Conservation (phyloP, 2,888 invertebrate genomes). For the Crocallis elinguaria region DNA sequence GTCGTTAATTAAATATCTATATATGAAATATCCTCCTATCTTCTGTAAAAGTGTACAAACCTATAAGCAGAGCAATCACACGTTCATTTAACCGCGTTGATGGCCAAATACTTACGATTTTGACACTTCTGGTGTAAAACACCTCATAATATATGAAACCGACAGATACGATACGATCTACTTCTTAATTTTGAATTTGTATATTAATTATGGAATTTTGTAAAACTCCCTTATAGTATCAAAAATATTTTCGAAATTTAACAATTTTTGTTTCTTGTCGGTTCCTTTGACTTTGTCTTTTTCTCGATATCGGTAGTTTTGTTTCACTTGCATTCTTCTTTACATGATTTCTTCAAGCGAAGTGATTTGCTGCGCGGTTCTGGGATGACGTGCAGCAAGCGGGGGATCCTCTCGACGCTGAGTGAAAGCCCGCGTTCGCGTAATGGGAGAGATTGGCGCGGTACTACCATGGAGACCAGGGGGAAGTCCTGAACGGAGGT, state of each 20-base stretch:
- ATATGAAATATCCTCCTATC: neutral
- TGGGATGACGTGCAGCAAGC: conserved; percentile 51
- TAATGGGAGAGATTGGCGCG: conserved; percentile 45
- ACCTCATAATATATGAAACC: neutral
- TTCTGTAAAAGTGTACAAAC: neutral
- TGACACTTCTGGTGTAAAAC: conserved; percentile 3
- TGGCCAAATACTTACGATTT: conserved; percentile 1
- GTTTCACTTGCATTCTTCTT: conserved; percentile 49
- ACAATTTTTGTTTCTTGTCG: neutral
- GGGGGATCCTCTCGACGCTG: conserved; percentile 64
- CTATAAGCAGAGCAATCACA: neutral
- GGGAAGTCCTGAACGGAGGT: conserved; percentile 5
- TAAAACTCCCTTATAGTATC: conserved; percentile 46
- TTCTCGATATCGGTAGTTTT: neutral
- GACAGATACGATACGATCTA: neutral
- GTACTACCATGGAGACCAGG: conserved; percentile 42
- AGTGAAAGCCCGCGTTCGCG: conserved; percentile 71
- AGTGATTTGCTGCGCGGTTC: conserved; percentile 76
- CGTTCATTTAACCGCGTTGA: neutral
- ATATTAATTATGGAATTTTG: conserved; percentile 20
- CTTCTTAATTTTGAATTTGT: neutral
- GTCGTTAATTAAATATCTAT: no score
- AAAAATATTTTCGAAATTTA: conserved; percentile 51
- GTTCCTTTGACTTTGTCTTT: conserved; percentile 14
- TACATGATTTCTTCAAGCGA: conserved; percentile 61